Conservation (phyloP, 2,888 invertebrate species). For the Cephus nigrinus region DNA sequence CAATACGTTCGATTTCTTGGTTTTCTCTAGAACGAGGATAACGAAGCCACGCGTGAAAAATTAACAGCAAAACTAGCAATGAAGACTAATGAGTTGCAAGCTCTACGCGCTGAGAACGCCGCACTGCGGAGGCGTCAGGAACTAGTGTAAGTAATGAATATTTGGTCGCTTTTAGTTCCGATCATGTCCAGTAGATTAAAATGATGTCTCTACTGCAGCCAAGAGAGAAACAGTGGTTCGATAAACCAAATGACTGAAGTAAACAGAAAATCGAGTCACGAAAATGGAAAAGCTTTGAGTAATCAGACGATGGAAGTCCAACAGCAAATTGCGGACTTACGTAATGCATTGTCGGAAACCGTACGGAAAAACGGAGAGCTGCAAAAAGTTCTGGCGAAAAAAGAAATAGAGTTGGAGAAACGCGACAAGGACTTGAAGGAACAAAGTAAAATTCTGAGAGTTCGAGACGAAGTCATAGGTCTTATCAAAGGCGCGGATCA, state of each 20-base stretch:
- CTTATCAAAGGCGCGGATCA: conserved; percentile 68
- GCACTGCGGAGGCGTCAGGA: conserved; percentile 37
- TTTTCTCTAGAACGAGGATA: conserved; percentile 60
- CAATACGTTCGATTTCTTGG: background rate
- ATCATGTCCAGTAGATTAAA: background rate
- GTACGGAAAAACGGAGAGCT: conserved; percentile 68
- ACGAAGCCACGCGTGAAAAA: conserved; percentile 68
- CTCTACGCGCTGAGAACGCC: conserved; percentile 34
- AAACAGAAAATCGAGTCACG: conserved; percentile 12
- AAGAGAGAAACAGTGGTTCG: conserved; percentile 40
- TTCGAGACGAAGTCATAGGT: conserved; percentile 72
- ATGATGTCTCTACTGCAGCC: conserved; percentile 28
- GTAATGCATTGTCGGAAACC: conserved; percentile 66
- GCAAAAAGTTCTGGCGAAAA: conserved; percentile 68
- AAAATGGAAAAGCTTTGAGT: conserved; percentile 31
- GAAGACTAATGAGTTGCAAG: conserved; percentile 64
- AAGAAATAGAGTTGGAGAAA: conserved; percentile 71
- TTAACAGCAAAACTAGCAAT: conserved; percentile 67
- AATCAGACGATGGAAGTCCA: conserved; percentile 45
- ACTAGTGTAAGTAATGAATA: conserved; percentile 34
- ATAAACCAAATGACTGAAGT: conserved; percentile 42
- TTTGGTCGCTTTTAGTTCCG: background rate
- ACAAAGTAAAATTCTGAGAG: conserved; percentile 73
- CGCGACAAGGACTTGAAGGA: conserved; percentile 72
- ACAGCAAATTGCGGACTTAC: conserved; percentile 67